phyloP scores from a whole-genome alignment of 2,113 vertebrate species.

The Trematomus loennbergii region DNA sequence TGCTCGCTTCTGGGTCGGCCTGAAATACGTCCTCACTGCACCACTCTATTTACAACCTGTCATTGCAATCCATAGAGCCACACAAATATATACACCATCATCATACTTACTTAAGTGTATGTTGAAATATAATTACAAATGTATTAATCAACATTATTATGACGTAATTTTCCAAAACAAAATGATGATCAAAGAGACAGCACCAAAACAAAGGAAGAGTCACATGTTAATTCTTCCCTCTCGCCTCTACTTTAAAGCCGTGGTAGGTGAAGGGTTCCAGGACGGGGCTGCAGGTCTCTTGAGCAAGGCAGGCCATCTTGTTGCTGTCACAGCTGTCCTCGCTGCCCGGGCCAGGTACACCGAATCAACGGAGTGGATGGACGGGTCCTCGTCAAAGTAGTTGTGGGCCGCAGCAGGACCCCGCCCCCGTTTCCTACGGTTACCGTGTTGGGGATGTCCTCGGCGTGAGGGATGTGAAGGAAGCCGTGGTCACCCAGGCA shows the following conservation, averaged over 20 bases:
- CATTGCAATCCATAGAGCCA: too few relatives aligned
- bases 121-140: too few relatives aligned
- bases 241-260: slow-evolving; percentile 50
- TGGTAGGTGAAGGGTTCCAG: slow-evolving; percentile 86
- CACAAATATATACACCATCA: not conserved
- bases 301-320: slow-evolving; percentile 86
- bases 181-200: not conserved
- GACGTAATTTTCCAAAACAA: too few relatives aligned
- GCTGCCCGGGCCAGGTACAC: slow-evolving; percentile 84
- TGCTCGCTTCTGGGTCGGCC: too few relatives aligned
- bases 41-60: too few relatives aligned
- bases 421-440: slow-evolving; percentile 88
- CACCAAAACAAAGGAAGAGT: too few relatives aligned
- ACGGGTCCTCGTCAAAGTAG: slow-evolving; percentile 94
- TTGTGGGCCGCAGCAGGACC: slow-evolving; percentile 94
- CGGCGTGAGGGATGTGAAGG: slow-evolving; percentile 92
- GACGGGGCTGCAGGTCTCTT: slow-evolving; percentile 82
- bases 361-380: slow-evolving; percentile 86
- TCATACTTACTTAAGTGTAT: too few relatives aligned
- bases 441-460: slow-evolving; percentile 95
- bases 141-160: too few relatives aligned
- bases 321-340: slow-evolving; percentile 85
- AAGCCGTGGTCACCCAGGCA: slow-evolving; percentile 78
- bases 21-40: too few relatives aligned
- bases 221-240: too few relatives aligned